phyloP scores from a whole-genome alignment of 1,140 invertebrate genomes.

The Planococcus citri region DNA sequence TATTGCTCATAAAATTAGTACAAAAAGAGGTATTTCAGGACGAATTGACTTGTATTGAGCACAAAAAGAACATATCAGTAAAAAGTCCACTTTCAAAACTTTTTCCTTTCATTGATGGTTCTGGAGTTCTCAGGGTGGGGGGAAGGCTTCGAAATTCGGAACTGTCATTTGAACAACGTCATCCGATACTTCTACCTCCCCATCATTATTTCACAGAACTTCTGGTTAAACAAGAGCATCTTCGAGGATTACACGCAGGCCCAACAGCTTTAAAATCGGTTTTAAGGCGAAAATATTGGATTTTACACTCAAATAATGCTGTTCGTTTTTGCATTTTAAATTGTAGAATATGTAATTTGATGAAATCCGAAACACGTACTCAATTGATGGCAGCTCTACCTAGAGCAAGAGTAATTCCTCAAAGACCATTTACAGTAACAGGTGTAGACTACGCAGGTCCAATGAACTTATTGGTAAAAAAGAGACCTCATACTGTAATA shows the following conservation, averaged over 20 bases:
- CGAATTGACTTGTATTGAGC: background rate
- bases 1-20: background rate
- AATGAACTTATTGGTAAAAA: background rate
- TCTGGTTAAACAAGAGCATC: slow-evolving; percentile 22
- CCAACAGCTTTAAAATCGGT: background rate
- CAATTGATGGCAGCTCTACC: slow-evolving; percentile 19
- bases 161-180: background rate
- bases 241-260: background rate
- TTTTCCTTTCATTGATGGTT: slow-evolving; percentile 8
- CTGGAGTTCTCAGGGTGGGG: slow-evolving; percentile 22
- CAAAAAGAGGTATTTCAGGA: background rate
- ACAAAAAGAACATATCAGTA: background rate
- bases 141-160: background rate
- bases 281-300: background rate
- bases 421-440: background rate
- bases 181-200: slow-evolving; percentile 11
- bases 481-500: too few species aligned
- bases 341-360: background rate
- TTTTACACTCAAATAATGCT: background rate
- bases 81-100: background rate
- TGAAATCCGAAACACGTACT: background rate
- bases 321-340: background rate
- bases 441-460: slow-evolving; percentile 21
- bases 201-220: background rate
- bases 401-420: background rate